phyloP scores from a whole-genome alignment of 2,113 vertebrate genomes.

The Phoxinus phoxinus region DNA sequence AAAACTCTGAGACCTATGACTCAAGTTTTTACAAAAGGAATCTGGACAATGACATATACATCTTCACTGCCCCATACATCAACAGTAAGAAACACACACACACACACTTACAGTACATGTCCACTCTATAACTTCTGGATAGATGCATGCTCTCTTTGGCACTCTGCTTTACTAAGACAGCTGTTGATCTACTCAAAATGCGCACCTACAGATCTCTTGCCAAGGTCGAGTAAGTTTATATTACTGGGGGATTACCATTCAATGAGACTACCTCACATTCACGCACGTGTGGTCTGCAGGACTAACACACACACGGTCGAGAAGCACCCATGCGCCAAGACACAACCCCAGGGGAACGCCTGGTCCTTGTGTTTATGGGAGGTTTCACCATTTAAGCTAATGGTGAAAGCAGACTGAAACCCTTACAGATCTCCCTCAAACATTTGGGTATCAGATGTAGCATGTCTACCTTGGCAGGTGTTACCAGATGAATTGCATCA shows the following conservation, averaged over 20 bases:
- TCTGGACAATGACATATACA: conserved; percentile 95
- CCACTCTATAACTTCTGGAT: conserved; percentile 1
- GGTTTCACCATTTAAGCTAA: conserved; percentile 22
- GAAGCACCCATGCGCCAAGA: conserved; percentile 8
- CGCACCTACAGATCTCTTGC: conserved; percentile 41
- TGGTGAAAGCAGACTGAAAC: conserved; percentile 31
- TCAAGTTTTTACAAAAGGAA: conserved; percentile 97
- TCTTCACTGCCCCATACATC: conserved; percentile 94
- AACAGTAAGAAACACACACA: conserved; percentile 83
- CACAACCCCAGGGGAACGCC: not conserved
- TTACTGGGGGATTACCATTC: conserved; percentile 51
- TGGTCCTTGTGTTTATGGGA: conserved; percentile 20
- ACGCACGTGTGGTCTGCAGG: conserved; percentile 51
- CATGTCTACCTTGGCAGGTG: conserved; percentile 23
- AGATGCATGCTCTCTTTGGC: conserved; percentile 42
- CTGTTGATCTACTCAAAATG: conserved; percentile 50
- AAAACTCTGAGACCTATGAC: conserved; percentile 94
- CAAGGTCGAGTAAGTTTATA: conserved; percentile 45
- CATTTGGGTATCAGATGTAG: conserved; percentile 19
- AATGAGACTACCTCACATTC: conserved; percentile 53
- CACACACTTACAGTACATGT: not conserved
- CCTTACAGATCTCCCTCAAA: not conserved
- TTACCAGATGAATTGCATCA: not conserved
- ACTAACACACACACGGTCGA: conserved; percentile 17
- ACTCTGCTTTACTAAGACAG: conserved; percentile 45